Base-by-base conservation (phyloP, 2,888 invertebrate species). In the Drosophila neonasuta region DNA sequence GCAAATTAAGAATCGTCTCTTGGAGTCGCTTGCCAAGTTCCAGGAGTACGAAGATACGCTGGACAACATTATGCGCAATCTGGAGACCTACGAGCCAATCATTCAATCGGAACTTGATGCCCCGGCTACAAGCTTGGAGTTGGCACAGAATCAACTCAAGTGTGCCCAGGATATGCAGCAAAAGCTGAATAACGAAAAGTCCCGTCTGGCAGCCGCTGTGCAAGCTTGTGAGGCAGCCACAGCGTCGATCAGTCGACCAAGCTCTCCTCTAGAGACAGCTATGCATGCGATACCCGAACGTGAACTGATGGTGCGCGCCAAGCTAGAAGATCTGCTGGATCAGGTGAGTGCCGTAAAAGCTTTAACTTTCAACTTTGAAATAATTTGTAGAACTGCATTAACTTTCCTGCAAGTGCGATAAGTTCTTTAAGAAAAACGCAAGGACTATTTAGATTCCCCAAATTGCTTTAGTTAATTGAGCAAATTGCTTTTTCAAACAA, bases 201-300 rank as follows among this genome's bases (percentile, higher is more conserved):
- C 95, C 1, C 93, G 97, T 0, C 92, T 98, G 2, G 95, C 96
- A 0, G 92, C 95, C 0, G 97, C 98, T 0, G 96, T 97, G 1
- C 97, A 97, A 79, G 97, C 97, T 0, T 98, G 98, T 88, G 97
- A 97, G 85, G 97, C 97, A 2, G 97, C 97, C 0, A 96, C 97
- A 0, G 96, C 97, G 1, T 97, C 96, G 0, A 96, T 97, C 24
- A 97, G 97, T 56, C 93, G 97, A 4, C 97, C 97, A 0, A 96
- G 96, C 39, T 97, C 97, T 58, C 97, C 97, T 0, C 94, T 97
- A 56, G 97, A 97, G 90, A 94, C 95, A 0, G 94, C 96, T 11
- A 95, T 96, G 49, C 94, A 96, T 68, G 96, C 96, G 13, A 94
- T 97, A 72, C 97, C 97, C 9, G 94, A 95, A 62, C 93, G 95